These are phyloP conservation scores for Melanotaenia boesemani DNA, from an alignment of 2,797 vertebrate genomes.

Conservation along the genomic window DNA sequence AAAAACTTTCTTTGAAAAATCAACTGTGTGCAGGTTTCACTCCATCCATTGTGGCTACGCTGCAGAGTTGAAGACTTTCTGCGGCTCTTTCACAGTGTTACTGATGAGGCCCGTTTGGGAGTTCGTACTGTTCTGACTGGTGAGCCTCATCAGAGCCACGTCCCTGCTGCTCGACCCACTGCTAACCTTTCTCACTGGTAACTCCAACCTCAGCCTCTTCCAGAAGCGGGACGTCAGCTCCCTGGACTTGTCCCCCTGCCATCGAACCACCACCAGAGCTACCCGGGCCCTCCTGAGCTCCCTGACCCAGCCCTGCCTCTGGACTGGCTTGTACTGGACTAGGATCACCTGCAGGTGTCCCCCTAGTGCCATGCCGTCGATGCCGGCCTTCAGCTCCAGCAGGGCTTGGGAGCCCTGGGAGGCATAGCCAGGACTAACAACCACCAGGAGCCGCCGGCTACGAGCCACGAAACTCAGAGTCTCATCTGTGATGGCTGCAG, in stretches of 20 bases:
- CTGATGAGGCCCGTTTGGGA: slow-evolving; percentile 57
- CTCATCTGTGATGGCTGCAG: slow-evolving; percentile 96
- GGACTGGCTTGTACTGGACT: slow-evolving; percentile 90
- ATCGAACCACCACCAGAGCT: slow-evolving; percentile 89
- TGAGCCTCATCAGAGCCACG: slow-evolving; percentile 48
- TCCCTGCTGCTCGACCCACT: slow-evolving; percentile 4
- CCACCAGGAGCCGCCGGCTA: slow-evolving; percentile 93
- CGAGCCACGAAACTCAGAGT: slow-evolving; percentile 95
- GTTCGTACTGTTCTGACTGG: slow-evolving; percentile 64
- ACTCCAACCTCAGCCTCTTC: slow-evolving; percentile 92
- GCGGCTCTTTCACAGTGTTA: slow-evolving; percentile 14
- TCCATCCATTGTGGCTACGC: slow-evolving; percentile 4
- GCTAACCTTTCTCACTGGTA: slow-evolving; percentile 83
- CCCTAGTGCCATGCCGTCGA: slow-evolving; percentile 90
- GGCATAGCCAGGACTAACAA: slow-evolving; percentile 91
- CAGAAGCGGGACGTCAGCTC: slow-evolving; percentile 91
- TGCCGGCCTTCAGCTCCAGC: slow-evolving; percentile 95
- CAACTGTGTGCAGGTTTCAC: too few relatives aligned
- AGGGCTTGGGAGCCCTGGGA: slow-evolving; percentile 92
- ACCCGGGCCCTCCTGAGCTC: slow-evolving; percentile 90
- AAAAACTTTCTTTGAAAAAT: not conserved
- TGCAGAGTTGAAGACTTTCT: slow-evolving; percentile 26
- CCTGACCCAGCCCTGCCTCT: slow-evolving; percentile 85
- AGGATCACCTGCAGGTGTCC: slow-evolving; percentile 93
- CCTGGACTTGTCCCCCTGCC: slow-evolving; percentile 92